phyloP scores from a whole-genome alignment of 2,797 vertebrate species.

The Cichlasoma orientale region DNA sequence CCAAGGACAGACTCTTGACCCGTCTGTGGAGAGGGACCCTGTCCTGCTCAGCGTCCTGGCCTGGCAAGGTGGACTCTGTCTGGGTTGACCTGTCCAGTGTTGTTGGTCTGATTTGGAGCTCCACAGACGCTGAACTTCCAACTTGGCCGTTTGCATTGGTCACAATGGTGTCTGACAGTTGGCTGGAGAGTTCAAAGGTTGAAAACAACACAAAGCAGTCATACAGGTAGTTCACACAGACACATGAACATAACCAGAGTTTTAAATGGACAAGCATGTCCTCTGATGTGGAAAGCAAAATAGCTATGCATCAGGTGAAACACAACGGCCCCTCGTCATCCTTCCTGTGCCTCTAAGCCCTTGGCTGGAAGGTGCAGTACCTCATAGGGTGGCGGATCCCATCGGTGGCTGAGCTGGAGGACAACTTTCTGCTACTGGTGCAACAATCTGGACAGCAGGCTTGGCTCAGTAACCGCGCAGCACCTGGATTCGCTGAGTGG shows the following conservation, averaged over 20 bases:
- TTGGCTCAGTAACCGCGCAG: slow-evolving; percentile 76
- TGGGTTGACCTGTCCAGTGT: slow-evolving; percentile 77
- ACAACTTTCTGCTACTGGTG: slow-evolving; percentile 65
- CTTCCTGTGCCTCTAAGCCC: background rate
- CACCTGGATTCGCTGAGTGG: slow-evolving; percentile 75
- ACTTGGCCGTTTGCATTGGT: slow-evolving; percentile 69
- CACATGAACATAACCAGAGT: slow-evolving; percentile 7
- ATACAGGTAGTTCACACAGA: slow-evolving; percentile 19
- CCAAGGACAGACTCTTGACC: slow-evolving; percentile 72
- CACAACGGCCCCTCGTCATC: background rate
- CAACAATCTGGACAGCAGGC: slow-evolving; percentile 67
- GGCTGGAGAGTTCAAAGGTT: slow-evolving; percentile 69
- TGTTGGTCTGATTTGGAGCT: slow-evolving; percentile 34
- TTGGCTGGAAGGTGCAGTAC: slow-evolving; percentile 51
- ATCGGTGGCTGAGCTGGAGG: slow-evolving; percentile 67
- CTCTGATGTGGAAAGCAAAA: background rate
- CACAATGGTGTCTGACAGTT: slow-evolving; percentile 63
- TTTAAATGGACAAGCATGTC: background rate
- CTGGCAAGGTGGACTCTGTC: slow-evolving; percentile 63
- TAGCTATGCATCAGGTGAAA: background rate
- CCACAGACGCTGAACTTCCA: slow-evolving; percentile 36
- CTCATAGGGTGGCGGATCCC: slow-evolving; percentile 66
- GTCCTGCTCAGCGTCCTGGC: slow-evolving; percentile 26
- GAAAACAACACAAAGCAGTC: slow-evolving; percentile 44
- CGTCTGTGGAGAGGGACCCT: slow-evolving; percentile 37